These are phyloP conservation scores for Macrosoma leucophasiata DNA, from an alignment of 2,888 invertebrate species.

Conservation along the genomic window DNA sequence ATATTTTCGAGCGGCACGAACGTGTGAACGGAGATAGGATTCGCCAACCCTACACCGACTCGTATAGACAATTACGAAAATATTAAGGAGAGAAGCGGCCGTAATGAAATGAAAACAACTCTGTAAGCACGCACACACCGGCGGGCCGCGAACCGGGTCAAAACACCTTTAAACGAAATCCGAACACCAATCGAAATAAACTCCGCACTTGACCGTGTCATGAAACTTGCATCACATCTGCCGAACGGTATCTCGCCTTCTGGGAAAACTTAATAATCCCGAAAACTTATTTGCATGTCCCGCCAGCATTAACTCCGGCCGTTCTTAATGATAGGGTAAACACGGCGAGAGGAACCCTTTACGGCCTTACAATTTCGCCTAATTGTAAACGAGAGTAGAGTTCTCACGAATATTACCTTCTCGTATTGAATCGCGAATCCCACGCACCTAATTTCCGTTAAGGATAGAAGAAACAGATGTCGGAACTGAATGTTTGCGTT, in stretches of 20 bases:
- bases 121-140: slow-evolving; percentile 49
- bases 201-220: slow-evolving; percentile 70
- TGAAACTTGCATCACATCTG: slow-evolving; percentile 61
- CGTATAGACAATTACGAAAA: slow-evolving; percentile 68
- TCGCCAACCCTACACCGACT: slow-evolving; percentile 55
- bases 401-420: slow-evolving; percentile 71
- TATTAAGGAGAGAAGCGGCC: slow-evolving; percentile 68
- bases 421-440: slow-evolving; percentile 59
- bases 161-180: slow-evolving; percentile 70
- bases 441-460: slow-evolving; percentile 59
- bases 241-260: slow-evolving; percentile 69
- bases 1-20: slow-evolving; percentile 16
- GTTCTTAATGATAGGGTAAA: slow-evolving; percentile 66
- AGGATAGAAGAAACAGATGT: slow-evolving; percentile 54
- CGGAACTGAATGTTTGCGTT: slow-evolving; percentile 47
- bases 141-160: slow-evolving; percentile 61
- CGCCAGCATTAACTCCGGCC: slow-evolving; percentile 57
- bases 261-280: slow-evolving; percentile 69
- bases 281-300: slow-evolving; percentile 70
- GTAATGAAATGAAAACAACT: slow-evolving; percentile 69
- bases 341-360: slow-evolving; percentile 56
- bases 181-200: slow-evolving; percentile 66
- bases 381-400: slow-evolving; percentile 59
- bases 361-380: slow-evolving; percentile 63
- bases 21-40: slow-evolving; percentile 21